Conservation (phyloP, 2,797 vertebrate genomes). For the Poecilia gillii region DNA sequence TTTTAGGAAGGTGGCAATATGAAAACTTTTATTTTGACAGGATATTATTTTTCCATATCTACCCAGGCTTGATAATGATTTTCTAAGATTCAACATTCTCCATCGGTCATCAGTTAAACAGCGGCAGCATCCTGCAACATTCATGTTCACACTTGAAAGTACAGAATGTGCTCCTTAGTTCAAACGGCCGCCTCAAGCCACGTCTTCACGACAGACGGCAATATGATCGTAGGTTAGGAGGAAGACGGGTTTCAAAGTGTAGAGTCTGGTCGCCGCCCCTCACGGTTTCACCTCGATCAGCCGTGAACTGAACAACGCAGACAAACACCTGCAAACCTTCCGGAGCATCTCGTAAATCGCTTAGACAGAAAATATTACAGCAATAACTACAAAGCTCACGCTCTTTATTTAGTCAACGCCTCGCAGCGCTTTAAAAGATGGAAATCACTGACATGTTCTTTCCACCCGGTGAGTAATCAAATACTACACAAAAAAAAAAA, state of each 20-base stretch:
- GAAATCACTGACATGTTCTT: conserved; percentile 61
- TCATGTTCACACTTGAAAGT: conserved; percentile 62
- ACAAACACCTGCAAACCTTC: conserved; percentile 1
- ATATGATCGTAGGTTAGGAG: conserved; percentile 13
- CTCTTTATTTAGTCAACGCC: conserved; percentile 51
- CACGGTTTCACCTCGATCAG: background rate
- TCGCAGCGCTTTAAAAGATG: conserved; percentile 41
- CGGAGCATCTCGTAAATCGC: background rate
- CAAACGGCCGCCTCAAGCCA: conserved; percentile 27
- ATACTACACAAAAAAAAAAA: conserved; percentile 64
- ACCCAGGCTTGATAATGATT: background rate
- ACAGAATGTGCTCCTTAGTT: conserved; percentile 38
- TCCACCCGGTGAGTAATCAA: conserved; percentile 70
- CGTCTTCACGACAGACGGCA: conserved; percentile 15
- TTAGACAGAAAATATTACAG: conserved; percentile 12
- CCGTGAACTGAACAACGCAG: background rate
- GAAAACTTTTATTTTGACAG: background rate
- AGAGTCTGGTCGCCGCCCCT: background rate
- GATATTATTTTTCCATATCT: background rate
- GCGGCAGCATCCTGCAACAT: conserved; percentile 17
- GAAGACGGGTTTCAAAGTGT: background rate
- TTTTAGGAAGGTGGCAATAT: background rate
- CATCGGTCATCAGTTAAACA: conserved; percentile 19
- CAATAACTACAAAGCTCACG: conserved; percentile 6
- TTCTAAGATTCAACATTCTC: conserved; percentile 12